Conservation (phyloP, 2,888 invertebrate genomes). For the Drosophila nigritarsus region DNA sequence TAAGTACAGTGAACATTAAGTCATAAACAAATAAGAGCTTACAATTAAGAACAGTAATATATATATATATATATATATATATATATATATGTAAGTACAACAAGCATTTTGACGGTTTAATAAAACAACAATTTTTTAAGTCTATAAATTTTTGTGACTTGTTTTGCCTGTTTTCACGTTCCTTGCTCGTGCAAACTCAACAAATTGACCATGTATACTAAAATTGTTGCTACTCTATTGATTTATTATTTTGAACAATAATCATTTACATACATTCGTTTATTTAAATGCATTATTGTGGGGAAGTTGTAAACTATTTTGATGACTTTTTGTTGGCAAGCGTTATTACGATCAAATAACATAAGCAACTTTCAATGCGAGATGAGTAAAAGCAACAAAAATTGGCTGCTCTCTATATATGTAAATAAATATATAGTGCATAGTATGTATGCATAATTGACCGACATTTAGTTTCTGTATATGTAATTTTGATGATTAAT, state of each 20-base stretch:
- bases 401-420: conserved; percentile 24
- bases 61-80: conserved; percentile 23
- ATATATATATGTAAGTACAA: conserved; percentile 55
- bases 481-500: conserved; percentile 62
- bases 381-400: conserved; percentile 24
- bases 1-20: conserved; percentile 64
- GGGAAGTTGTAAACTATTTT: conserved; percentile 50
- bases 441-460: conserved; percentile 63
- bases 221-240: conserved; percentile 4
- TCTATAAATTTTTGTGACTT: conserved; percentile 3
- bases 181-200: conserved; percentile 1
- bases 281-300: conserved; percentile 73
- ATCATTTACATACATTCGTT: conserved; percentile 51
- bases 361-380: conserved; percentile 8
- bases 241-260: conserved; percentile 38
- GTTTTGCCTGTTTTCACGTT: conserved; percentile 9
- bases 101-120: conserved; percentile 47
- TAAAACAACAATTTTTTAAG: conserved; percentile 35
- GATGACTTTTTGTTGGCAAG: conserved; percentile 29
- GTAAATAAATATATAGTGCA: conserved; percentile 40
- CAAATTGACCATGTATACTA: neutral
- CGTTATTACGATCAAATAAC: conserved; percentile 7
- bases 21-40: conserved; percentile 32
- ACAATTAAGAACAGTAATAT: conserved; percentile 29
- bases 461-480: conserved; percentile 52